Evolutionary conservation across 2,797 vertebrate genomes (phyloP), one percentile per base, ranked within the genome.

Genomic region (Chloroceryle amazona): DNA sequence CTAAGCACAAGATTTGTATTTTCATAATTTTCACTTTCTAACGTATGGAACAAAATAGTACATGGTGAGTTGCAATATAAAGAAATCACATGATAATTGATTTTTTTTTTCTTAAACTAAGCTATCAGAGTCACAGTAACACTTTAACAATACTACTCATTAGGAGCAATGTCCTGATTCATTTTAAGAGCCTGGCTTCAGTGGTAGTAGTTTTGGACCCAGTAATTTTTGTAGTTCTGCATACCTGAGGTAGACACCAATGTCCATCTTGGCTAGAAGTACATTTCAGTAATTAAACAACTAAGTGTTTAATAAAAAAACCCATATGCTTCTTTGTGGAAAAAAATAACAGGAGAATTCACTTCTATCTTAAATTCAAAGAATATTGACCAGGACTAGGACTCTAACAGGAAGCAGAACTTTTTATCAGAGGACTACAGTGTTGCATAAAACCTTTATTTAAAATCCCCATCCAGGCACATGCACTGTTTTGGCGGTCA

Each of bases 351-450:
- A 66, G 23, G 33, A 84, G 5, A 83, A 80, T 71, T 91, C 31
- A 44, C 23, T 92, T 93, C 72, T 8, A 9, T 92, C 25, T 85
- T 73, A 66, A 81, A 80, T 54, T 68, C n/a, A 58, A 78, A 81
- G 35, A 91, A 44, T 81, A 65, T 68, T 86, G 62, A 70, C 29
- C 13, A 81, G 66, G 51, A 86, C 31, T 66, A 63, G 23, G 25
- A 68, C 25, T 81, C 28, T 88, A 95, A 84, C 39, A 91, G 66
- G 67, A 89, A 90, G 44, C 70, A 86, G 73, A 88, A 49, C 11
- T 74, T 95, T 73, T 63, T 79, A 86, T 82, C 61, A 76, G 60
- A 86, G 47, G 29, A 80, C 54, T 86, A 41, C 5, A 83, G 73
- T 84, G 25, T 63, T 91, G 63, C 33, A 49, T 41, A 79, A 91